Evolutionary conservation across 2,113 vertebrate genomes (phyloP), one percentile per base, ranked within the genome.

Genomic region (Bubo blakistoni): DNA sequence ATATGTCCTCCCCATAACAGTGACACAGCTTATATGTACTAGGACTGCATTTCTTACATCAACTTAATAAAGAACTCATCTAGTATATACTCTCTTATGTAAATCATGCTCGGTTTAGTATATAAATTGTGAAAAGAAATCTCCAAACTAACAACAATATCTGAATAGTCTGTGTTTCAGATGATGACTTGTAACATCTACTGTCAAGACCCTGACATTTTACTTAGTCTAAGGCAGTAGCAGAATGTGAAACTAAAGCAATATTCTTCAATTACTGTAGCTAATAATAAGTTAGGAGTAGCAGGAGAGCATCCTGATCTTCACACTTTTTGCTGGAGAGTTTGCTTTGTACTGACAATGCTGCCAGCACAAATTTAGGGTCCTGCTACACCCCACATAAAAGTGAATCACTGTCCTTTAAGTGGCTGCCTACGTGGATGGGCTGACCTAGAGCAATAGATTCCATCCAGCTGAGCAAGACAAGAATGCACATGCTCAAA

Each of bases 361-460:
- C 19, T 81, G 40, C 26, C 52, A 76, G 74, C 18, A 47, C 17
- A 87, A 86, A 65, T 94, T 90, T 71, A 89, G 52, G 11, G 10
- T 14, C 44, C 52, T 93, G 44, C 30, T 86, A 19, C 27, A 30
- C 67, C 54, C 86, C 66, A 24, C 16, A 22, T 57, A 51, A 70
- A 94, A 93, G 65, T 36, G 51, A 92, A 55, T 80, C 71, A 81
- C 54, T 62, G 27, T 93, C 70, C 32, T 92, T 90, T 92, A 96
- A 92, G 57, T 86, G 92, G 16, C 38, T 96, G 66, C 44, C 65
- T 88, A 25, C 1, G 2, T 16, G 73, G 55, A 92, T 71, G 88
- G 55, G 22, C 34, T 96, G 91, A 97, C 86, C 63, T 81, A 62
- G 44, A 92, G 96, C 94, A 93, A 94, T 63, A 40, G 25, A 83